phyloP scores from a whole-genome alignment of 2,797 vertebrate genomes.

The Lepilemur septentrionalis region DNA sequence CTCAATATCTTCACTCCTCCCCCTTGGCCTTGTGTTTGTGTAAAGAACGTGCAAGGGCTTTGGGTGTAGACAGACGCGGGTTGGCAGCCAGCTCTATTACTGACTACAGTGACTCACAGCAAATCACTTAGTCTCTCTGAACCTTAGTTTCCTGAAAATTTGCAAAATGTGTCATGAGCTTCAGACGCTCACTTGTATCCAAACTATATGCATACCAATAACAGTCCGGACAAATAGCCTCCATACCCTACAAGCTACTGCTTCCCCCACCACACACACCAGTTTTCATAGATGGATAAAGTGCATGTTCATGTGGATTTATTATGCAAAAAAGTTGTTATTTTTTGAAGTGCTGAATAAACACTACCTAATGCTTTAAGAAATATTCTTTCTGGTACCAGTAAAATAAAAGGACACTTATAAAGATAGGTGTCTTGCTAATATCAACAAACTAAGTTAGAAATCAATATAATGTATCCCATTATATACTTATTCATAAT shows the following conservation, averaged over 20 bases:
- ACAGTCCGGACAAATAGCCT: neutral
- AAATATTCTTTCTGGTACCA: neutral
- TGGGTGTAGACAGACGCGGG: rapidly evolving
- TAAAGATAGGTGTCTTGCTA: neutral
- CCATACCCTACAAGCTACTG: neutral
- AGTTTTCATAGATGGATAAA: neutral
- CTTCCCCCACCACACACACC: rapidly evolving
- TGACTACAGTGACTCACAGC: neutral
- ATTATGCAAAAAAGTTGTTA: neutral
- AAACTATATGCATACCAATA: neutral
- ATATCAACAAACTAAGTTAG: neutral
- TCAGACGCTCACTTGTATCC: neutral
- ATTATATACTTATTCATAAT: neutral
- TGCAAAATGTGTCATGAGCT: neutral
- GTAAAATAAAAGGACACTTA: neutral
- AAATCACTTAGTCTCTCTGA: neutral
- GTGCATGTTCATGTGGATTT: neutral
- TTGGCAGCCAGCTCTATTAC: rapidly evolving
- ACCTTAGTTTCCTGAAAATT: neutral
- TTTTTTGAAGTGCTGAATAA: neutral
- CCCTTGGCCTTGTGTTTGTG: rapidly evolving
- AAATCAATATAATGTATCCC: neutral
- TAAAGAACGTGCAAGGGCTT: neutral
- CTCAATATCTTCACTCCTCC: neutral
- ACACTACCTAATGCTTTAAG: neutral